These are phyloP conservation scores for Dusona sp. DNA, from an alignment of 2,888 invertebrate genomes.

Conservation along the genomic window DNA sequence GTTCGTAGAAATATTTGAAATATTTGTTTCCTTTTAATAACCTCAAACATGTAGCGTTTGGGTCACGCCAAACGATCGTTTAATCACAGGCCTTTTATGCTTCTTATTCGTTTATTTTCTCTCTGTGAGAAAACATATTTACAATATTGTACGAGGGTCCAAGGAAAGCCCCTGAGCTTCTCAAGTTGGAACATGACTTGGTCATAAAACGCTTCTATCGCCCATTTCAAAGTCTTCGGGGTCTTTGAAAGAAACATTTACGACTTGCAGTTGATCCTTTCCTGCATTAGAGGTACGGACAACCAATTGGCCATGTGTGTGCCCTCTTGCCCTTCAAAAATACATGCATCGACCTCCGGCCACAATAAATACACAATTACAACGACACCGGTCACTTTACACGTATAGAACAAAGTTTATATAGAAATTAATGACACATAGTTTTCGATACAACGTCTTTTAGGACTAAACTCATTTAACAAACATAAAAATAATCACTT, in stretches of 20 bases:
- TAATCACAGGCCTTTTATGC: conserved; percentile 45
- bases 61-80: conserved; percentile 56
- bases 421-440: neutral
- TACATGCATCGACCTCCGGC: neutral
- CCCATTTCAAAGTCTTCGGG: conserved; percentile 23
- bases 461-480: neutral
- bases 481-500: neutral
- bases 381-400: neutral
- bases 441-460: neutral
- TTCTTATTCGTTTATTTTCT: neutral
- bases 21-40: conserved; percentile 16
- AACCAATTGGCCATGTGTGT: conserved; percentile 14
- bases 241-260: conserved; percentile 39
- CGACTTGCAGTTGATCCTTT: conserved; percentile 42
- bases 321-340: neutral
- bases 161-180: conserved; percentile 15
- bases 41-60: conserved; percentile 43
- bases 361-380: conserved; percentile 32
- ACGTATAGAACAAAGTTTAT: neutral
- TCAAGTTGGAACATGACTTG: conserved; percentile 43
- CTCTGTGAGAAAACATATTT: neutral
- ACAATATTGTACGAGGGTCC: conserved; percentile 26
- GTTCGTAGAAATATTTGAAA: neutral
- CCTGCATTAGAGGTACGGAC: neutral
- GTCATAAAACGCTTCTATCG: conserved; percentile 56